Conservation (phyloP, 2,888 invertebrate species). For the Cryptus viduatorius region DNA sequence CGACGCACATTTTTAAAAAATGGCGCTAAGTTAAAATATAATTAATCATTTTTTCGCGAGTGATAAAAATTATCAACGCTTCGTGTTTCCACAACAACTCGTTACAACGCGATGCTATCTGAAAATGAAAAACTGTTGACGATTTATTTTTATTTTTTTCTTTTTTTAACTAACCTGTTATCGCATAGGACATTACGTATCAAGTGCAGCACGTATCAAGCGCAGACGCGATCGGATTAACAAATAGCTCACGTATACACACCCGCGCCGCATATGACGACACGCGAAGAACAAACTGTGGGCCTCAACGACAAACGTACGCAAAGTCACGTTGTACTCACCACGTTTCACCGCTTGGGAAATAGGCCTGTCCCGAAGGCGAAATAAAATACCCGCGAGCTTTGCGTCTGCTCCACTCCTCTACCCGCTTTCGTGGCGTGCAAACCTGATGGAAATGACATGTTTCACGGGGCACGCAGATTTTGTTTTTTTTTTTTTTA, state of each 20-base stretch:
- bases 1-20: too few relatives aligned
- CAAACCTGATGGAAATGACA: constrained; percentile 65
- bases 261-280: not conserved
- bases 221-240: constrained; percentile 37
- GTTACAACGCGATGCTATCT: not conserved
- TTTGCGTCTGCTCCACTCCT: constrained; percentile 6
- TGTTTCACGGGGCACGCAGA: constrained; percentile 52
- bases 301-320: constrained; percentile 6
- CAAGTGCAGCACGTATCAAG: constrained; percentile 27
- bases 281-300: constrained; percentile 1
- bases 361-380: constrained; percentile 53
- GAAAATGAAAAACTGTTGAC: not conserved
- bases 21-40: too few relatives aligned
- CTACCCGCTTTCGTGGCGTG: constrained; percentile 14
- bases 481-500: constrained; percentile 39
- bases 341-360: constrained; percentile 47
- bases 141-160: constrained; percentile 2
- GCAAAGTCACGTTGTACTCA: constrained; percentile 42
- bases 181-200: constrained; percentile 40
- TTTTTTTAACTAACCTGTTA: constrained; percentile 58
- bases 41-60: not conserved
- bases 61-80: not conserved
- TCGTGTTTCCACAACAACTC: not conserved
- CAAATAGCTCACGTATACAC: constrained; percentile 12
- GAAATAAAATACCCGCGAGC: constrained; percentile 60